These are phyloP conservation scores for Mylabris sibirica DNA, from an alignment of 2,888 invertebrate genomes.

Conservation along the genomic window DNA sequence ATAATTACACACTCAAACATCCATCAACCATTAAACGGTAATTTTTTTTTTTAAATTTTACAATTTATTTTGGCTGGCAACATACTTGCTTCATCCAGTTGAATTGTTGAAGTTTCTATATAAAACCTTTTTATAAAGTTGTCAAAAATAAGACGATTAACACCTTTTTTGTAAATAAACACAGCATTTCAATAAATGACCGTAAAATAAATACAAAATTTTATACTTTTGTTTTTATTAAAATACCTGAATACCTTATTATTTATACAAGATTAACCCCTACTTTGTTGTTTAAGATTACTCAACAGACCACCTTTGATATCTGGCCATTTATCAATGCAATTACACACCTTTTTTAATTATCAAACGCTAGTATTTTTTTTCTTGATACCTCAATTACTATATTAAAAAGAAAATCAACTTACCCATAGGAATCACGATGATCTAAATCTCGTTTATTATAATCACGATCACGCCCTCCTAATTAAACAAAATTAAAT, in stretches of 20 bases:
- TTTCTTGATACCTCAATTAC: slow-evolving; percentile 22
- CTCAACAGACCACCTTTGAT: neutral
- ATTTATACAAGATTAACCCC: neutral
- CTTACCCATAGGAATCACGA: slow-evolving; percentile 70
- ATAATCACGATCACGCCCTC: slow-evolving; percentile 62
- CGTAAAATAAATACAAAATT: neutral
- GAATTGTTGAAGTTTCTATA: slow-evolving; percentile 34
- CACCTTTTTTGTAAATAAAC: slow-evolving; percentile 1
- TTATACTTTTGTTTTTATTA: neutral
- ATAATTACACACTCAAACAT: slow-evolving; percentile 39
- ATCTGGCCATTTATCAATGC: slow-evolving; percentile 22
- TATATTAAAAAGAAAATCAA: slow-evolving; percentile 36
- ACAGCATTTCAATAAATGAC: slow-evolving; percentile 12
- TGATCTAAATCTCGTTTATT: slow-evolving; percentile 65
- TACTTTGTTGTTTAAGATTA: neutral
- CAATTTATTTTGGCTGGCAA: slow-evolving; percentile 22
- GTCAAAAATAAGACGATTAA: slow-evolving; percentile 7
- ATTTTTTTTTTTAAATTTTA: neutral
- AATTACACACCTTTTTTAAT: slow-evolving; percentile 19
- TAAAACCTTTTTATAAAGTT: slow-evolving; percentile 21
- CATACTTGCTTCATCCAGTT: slow-evolving; percentile 30
- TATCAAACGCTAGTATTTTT: slow-evolving; percentile 12
- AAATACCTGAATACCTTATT: neutral
- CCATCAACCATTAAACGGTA: slow-evolving; percentile 34
- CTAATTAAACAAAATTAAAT: slow-evolving; percentile 50